phyloP scores from a whole-genome alignment of 2,113 vertebrate genomes.

The Serilophus lunatus region DNA sequence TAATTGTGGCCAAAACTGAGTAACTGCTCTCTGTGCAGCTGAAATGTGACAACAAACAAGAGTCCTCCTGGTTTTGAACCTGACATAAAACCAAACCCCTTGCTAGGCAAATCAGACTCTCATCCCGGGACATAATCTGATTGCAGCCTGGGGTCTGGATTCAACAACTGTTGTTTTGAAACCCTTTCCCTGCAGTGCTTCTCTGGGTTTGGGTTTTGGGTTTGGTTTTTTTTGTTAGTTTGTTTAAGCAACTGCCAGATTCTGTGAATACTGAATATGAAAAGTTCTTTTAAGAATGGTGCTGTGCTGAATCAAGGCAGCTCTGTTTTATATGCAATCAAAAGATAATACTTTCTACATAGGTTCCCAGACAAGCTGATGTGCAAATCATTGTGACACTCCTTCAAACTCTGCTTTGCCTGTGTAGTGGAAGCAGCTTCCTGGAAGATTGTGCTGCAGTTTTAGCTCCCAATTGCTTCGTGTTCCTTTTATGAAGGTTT shows the following conservation, averaged over 20 bases:
- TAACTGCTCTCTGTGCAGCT: background rate
- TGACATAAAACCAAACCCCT: background rate
- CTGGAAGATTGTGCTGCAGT: background rate
- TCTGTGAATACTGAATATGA: background rate
- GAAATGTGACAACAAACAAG: background rate
- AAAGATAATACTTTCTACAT: background rate
- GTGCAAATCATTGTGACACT: background rate
- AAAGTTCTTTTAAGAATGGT: background rate
- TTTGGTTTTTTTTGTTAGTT: background rate
- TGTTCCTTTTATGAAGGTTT: slow-evolving; percentile 40
- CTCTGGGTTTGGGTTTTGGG: background rate
- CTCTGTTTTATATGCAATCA: background rate
- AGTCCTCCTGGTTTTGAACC: background rate
- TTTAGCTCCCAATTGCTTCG: background rate
- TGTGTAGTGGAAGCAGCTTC: background rate
- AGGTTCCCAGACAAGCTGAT: background rate
- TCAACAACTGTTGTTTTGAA: background rate
- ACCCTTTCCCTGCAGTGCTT: background rate
- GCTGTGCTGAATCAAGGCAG: slow-evolving; percentile 10
- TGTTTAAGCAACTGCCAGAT: background rate
- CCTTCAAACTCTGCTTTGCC: background rate
- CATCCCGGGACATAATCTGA: background rate
- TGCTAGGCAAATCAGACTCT: background rate
- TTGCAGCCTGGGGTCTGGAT: background rate
- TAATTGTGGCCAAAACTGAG: background rate